Evolutionary conservation across 2,888 invertebrate genomes (phyloP).

Genomic region (Melikaiella ostensackeni): DNA sequence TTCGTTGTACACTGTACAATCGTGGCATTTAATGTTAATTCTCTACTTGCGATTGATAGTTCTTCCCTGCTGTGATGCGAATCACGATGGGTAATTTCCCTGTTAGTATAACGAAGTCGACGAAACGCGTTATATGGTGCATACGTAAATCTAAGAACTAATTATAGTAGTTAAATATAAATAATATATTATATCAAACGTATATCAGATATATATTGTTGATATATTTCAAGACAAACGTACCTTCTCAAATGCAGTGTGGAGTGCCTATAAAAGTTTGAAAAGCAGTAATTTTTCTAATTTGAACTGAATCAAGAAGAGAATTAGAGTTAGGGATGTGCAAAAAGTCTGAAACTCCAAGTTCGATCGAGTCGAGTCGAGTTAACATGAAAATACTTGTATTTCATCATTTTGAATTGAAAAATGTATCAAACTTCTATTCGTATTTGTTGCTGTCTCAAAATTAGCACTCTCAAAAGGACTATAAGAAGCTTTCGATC

Average conservation of each 20-base stretch:
- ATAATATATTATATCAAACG: constrained; percentile 26
- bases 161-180: constrained; percentile 38
- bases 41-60: constrained; percentile 45
- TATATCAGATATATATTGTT: constrained; percentile 12
- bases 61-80: constrained; percentile 43
- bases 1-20: constrained; percentile 49
- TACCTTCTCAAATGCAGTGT: constrained; percentile 49
- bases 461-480: no score
- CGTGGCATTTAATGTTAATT: constrained; percentile 48
- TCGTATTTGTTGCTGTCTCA: no score
- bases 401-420: no score
- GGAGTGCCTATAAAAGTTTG: constrained; percentile 8
- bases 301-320: not conserved
- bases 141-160: constrained; percentile 35
- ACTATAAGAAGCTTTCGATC: no score
- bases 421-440: no score
- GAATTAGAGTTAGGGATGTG: not conserved
- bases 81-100: constrained; percentile 7
- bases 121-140: constrained; percentile 15
- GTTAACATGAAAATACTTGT: no score
- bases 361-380: not conserved
- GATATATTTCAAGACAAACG: constrained; percentile 29
- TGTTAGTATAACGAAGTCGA: not conserved
- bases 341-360: not conserved
- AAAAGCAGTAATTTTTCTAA: not conserved